Conservation (phyloP, 2,797 vertebrate genomes). For the Lithobates sylvaticus region DNA sequence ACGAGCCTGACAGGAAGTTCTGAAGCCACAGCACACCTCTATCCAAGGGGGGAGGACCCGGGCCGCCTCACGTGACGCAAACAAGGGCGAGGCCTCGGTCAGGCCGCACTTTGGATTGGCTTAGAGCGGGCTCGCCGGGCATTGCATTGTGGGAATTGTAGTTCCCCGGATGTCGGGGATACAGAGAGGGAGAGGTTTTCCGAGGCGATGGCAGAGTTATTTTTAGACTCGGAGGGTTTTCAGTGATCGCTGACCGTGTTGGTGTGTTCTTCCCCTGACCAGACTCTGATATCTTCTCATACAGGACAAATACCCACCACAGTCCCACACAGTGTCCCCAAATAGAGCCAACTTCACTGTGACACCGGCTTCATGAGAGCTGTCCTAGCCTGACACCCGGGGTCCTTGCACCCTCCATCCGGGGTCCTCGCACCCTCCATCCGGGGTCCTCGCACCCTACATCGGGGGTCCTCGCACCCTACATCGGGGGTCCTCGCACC, state of each 20-base stretch:
- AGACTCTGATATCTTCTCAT: no score
- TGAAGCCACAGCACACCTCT: constrained; percentile 57
- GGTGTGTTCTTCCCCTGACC: no score
- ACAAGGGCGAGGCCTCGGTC: neutral
- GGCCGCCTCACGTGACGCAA: constrained; percentile 54
- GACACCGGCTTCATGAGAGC: no score
- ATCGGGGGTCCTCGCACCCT: no score
- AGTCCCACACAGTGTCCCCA: no score
- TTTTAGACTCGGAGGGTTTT: constrained; percentile 9
- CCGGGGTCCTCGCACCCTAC: no score
- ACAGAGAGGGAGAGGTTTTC: neutral
- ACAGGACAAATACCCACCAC: no score
- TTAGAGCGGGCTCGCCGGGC: neutral
- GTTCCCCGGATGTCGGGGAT: neutral
- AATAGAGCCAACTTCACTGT: no score
- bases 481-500: no score
- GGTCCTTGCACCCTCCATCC: no score
- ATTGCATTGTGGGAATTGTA: constrained; percentile 46
- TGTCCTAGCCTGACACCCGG: no score
- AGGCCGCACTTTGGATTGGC: constrained; percentile 21
- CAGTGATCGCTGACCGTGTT: neutral
- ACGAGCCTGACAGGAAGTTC: constrained; percentile 53
- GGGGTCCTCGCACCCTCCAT: no score
- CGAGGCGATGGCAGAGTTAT: constrained; percentile 21
- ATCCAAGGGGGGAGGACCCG: constrained; percentile 20